Base-by-base conservation (phyloP, 2,113 vertebrate species). In the Odocoileus hemionus region DNA sequence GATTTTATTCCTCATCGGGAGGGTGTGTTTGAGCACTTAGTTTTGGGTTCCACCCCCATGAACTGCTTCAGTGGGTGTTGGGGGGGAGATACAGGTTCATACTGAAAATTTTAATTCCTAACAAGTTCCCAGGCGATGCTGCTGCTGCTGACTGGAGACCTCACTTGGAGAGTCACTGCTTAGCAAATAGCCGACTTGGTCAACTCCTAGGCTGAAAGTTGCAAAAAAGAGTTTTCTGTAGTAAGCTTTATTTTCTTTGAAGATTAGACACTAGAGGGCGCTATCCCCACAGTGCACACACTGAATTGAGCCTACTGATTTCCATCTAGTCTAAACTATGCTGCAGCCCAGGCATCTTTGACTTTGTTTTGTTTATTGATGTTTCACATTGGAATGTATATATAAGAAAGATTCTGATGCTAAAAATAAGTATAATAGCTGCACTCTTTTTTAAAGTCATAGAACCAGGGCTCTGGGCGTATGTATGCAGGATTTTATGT, bases 311-410 rank as follows among this genome's bases (percentile, higher is more conserved):
- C 50, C 7, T 8, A 7, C 9, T 2, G 17, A 30, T 67, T n/a
- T 30, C 67, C 0, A 50, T 2, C 2, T 74, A 14, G 0, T 25
- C 15, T 14, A 1, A 17, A 6, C 3, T 14, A 64, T 3, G 64
- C 58, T 39, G 79, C 52, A 8, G n/a, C 14, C 12, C 28, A 25
- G 23, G 30, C 13, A 14, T 39, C 55, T 82, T 52, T 19, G 98
- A 70, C 99, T 99, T 86, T 16, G 39, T 61, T 58, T 47, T 92
- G 60, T 55, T 94, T 85, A 30, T 30, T 36, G n/a, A 14, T 30
- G 8, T 80, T 95, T 88, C 87, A 43, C 7, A 1, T 98, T 57
- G 58, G 13, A 13, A 30, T 54, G 8, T 76, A 23, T 28, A 50
- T 55, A 14, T 60, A n/a, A 50, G 30, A 89, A 78, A 82, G 28